phyloP scores from a whole-genome alignment of 2,888 invertebrate species.

The Rhorus exstirpatorius region DNA sequence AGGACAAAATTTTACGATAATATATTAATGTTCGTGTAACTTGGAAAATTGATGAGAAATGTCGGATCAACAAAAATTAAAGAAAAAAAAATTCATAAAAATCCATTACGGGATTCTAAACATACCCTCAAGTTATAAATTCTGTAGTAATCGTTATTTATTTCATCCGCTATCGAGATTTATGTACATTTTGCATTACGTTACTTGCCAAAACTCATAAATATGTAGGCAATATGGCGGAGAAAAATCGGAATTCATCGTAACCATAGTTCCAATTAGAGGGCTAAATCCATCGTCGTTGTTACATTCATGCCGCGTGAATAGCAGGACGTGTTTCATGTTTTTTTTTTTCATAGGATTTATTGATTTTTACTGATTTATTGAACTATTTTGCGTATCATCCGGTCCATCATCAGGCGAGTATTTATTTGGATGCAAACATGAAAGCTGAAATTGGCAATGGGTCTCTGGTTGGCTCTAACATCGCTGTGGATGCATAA shows the following conservation, averaged over 20 bases:
- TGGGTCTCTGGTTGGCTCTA: not conserved
- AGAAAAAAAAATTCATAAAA: too few relatives aligned
- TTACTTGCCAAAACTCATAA: slow-evolving; percentile 1
- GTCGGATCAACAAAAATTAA: too few relatives aligned
- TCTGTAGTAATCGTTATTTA: too few relatives aligned
- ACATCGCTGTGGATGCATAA: not conserved
- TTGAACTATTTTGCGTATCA: not conserved
- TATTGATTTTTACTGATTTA: slow-evolving; percentile 9
- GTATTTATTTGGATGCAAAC: not conserved
- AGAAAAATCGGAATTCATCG: slow-evolving; percentile 1
- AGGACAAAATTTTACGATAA: too few relatives aligned
- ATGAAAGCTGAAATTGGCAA: slow-evolving; percentile 9
- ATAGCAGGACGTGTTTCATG: not conserved
- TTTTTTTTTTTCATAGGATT: not conserved
- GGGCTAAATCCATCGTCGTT: not conserved
- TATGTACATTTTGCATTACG: not conserved
- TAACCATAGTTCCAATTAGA: not conserved
- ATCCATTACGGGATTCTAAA: too few relatives aligned
- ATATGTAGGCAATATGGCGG: not conserved
- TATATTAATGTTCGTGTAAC: too few relatives aligned
- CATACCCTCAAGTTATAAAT: too few relatives aligned
- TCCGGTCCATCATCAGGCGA: not conserved
- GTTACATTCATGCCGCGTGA: not conserved
- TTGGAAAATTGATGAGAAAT: too few relatives aligned
- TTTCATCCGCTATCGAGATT: not conserved